Evolutionary conservation across 2,113 vertebrate genomes (phyloP).

Genomic region (Eclectus roratus): DNA sequence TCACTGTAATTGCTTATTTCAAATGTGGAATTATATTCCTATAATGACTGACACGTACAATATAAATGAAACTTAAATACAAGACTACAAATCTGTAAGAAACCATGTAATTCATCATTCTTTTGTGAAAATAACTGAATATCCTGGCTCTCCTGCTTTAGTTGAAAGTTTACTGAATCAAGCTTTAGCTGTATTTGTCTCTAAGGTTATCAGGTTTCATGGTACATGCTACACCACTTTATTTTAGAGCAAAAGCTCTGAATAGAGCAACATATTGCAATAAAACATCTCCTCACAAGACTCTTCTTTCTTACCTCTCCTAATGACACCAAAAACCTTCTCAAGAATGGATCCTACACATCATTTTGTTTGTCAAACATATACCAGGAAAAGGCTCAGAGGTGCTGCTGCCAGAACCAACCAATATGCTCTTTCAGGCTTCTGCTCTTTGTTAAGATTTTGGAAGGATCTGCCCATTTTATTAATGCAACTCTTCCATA

Average conservation of each 20-base stretch:
- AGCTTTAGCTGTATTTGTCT: background rate
- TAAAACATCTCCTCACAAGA: background rate
- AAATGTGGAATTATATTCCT: background rate
- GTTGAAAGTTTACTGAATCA: background rate
- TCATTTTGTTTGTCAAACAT: background rate
- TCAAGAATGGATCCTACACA: background rate
- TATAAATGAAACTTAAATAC: background rate
- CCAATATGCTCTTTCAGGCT: background rate
- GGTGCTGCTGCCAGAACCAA: background rate
- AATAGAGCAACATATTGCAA: background rate
- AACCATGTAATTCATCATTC: background rate
- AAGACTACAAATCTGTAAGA: background rate
- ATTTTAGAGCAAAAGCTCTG: background rate
- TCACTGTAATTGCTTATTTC: background rate
- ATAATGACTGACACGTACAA: background rate
- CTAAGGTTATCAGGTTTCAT: background rate
- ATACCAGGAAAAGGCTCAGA: background rate
- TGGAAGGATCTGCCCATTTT: background rate
- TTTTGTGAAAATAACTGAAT: background rate
- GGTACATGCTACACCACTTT: background rate
- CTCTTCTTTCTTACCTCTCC: background rate
- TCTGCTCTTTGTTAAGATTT: background rate
- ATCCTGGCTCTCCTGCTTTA: background rate
- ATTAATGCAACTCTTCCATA: background rate
- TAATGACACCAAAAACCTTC: background rate